Base-by-base conservation (phyloP, 2,113 vertebrate genomes). In the Lepus europaeus region DNA sequence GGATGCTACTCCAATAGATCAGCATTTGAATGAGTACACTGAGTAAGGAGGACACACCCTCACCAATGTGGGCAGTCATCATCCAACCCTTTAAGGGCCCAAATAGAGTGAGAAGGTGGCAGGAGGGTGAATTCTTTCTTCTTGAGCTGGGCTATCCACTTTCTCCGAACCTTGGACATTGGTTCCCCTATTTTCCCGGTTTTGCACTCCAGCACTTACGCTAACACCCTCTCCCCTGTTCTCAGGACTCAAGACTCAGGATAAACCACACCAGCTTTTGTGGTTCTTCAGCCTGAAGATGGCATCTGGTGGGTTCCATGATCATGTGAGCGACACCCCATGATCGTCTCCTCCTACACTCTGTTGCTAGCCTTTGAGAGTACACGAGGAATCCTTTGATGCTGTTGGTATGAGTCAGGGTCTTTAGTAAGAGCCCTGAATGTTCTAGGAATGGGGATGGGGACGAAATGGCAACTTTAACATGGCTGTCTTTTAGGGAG, bases 151-250 rank as follows among this genome's bases (percentile, higher is more conserved):
- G 3, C 72, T 29, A 16, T 31, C 2, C 61, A 3, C 61, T 17
- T 59, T 64, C 63, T 63, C 23, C 25, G n/a, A 10, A 2, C 11
- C 19, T 64, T 61, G n/a, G 17, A 5, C 10, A 36, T 27, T 3
- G 25, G 19, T 77, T 1, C 19, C 19, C 16, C 3, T 77, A 19
- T 78, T 70, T 56, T 89, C 33, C 11, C 39, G 39, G 16, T 20
- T 70, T 76, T 9, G 20, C 19, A 63, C 11, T 61, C 76, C 31
- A 76, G 10, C 0, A 29, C 56, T 80, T 14, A 13, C 1, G 17
- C 19, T 39, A 73, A 33, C 13, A 12, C 1, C 9, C 33, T 0
- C n/a, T 66, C 2, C 3, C 6, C 2, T 23, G 31, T 61, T 27
- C 63, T 76, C 39, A 22, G 29, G 39, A 8, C 19, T 77, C 51